Percentiles rank a stretch among this genome's conserved stretches.
Evolutionary conservation across 2,797 vertebrate genomes (phyloP).

Genomic region (Poeciliopsis turneri): DNA sequence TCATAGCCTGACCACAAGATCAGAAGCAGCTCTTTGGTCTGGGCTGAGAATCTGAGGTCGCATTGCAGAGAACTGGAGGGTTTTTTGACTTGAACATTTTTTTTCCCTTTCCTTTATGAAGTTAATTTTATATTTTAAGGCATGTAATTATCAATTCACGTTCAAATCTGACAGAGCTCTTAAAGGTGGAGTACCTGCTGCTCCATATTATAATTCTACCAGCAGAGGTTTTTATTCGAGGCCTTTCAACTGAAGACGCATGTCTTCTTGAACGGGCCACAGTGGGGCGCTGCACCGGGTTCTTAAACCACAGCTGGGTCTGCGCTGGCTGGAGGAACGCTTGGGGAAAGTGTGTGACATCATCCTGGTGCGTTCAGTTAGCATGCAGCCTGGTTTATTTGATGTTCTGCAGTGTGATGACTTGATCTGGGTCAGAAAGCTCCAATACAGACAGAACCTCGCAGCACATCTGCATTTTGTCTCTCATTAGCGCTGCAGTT

Average conservation of each 20-base stretch:
- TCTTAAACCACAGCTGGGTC: neutral
- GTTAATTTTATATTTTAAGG: neutral
- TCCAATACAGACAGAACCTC: neutral
- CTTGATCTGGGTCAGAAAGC: neutral
- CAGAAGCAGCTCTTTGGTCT: neutral
- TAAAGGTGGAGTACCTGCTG: neutral
- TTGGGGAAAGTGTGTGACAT: neutral
- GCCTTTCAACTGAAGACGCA: neutral
- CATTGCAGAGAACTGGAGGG: neutral
- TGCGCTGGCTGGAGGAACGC: neutral
- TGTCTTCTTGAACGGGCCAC: neutral
- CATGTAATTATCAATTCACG: neutral
- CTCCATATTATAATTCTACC: neutral
- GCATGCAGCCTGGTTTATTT: neutral
- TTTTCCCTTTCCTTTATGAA: neutral
- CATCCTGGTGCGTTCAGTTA: neutral
- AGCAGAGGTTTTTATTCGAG: neutral
- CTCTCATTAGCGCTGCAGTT: neutral
- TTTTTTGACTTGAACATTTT: too few species aligned
- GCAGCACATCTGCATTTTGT: neutral
- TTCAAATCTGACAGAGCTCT: neutral
- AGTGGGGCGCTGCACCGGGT: neutral
- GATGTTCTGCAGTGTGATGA: neutral
- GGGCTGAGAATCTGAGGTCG: neutral
- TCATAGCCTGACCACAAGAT: neutral